Base-by-base conservation (phyloP, 2,113 vertebrate genomes). In the Nipponia nippon region DNA sequence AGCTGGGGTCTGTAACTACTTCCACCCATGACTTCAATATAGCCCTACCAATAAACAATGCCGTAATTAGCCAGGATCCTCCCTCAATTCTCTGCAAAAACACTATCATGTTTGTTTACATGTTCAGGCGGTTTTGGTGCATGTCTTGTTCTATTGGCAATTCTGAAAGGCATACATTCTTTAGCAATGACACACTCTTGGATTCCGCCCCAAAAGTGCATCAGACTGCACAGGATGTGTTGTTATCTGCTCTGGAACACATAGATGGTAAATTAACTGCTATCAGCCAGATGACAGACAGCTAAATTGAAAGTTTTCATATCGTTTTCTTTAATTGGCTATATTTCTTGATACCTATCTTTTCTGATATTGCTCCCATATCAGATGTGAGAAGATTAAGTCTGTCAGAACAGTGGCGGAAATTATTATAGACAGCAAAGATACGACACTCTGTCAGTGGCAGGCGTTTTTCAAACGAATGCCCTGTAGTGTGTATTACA, bases 131-230 rank as follows among this genome's bases (percentile, higher is more conserved):
- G 9, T 73, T 92, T 92, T 59, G 82, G 59, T 83, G 61, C 75
- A 47, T 58, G 46, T 89, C 76, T 79, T 83, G 11, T 63, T 94
- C 83, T 77, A 78, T 55, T 78, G 52, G 65, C 59, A 21, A 22
- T 65, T 96, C 52, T 71, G 80, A 79, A 95, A 92, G 90, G n/a
- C 56, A n/a, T 59, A 72, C 91, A 84, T 95, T 83, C 94, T 91
- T 72, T 42, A 91, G 40, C 3, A 4, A 52, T 97, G 87, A 95
- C 36, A 52, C 9, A 12, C 16, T 59, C 69, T 82, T 94, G 92
- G 69, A 87, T 67, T 63, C 72, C 21, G 12, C 72, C 47, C 83
- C 83, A 47, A 63, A 93, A 93, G 88, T 47, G 71, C 75, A 87
- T 70, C 76, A 66, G 55, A 58, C 62, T 89, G 75, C 44, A 21